Conservation (phyloP, 1,140 invertebrate genomes). For the Dolichoris vasculosae region DNA sequence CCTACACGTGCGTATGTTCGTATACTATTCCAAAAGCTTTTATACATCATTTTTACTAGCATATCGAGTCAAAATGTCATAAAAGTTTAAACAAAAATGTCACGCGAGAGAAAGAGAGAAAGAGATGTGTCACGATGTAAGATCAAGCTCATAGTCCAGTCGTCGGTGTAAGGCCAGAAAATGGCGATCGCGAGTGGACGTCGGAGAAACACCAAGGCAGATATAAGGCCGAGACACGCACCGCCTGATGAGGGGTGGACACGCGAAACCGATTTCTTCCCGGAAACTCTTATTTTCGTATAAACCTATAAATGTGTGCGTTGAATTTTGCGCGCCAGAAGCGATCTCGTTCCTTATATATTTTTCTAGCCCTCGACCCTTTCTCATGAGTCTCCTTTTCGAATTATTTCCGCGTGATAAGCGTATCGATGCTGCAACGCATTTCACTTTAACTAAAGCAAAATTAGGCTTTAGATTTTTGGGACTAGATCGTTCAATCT, state of each 20-base stretch:
- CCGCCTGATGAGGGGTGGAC: conserved; percentile 66
- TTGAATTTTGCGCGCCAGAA: not conserved
- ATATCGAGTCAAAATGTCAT: not conserved
- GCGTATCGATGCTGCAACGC: conserved; percentile 1
- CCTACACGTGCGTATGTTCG: no score
- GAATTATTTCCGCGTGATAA: conserved; percentile 47
- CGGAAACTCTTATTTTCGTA: conserved; percentile 60
- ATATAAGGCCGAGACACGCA: conserved; percentile 66
- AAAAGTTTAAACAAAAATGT: not conserved
- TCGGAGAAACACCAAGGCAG: conserved; percentile 45
- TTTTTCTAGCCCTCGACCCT: not conserved
- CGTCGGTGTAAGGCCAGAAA: conserved; percentile 28
- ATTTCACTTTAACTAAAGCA: not conserved
- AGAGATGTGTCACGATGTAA: not conserved
- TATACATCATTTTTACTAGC: not conserved
- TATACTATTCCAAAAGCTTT: not conserved
- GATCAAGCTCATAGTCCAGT: not conserved
- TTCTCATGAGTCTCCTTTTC: conserved; percentile 2
- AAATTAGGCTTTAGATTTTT: conserved; percentile 8
- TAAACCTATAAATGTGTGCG: not conserved
- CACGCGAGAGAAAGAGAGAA: not conserved
- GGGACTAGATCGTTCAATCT: not conserved
- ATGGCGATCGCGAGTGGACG: conserved; percentile 38
- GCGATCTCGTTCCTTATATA: not conserved
- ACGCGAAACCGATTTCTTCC: conserved; percentile 69